phyloP scores from a whole-genome alignment of 2,888 invertebrate species.

The Ornithoptera alexandrae region DNA sequence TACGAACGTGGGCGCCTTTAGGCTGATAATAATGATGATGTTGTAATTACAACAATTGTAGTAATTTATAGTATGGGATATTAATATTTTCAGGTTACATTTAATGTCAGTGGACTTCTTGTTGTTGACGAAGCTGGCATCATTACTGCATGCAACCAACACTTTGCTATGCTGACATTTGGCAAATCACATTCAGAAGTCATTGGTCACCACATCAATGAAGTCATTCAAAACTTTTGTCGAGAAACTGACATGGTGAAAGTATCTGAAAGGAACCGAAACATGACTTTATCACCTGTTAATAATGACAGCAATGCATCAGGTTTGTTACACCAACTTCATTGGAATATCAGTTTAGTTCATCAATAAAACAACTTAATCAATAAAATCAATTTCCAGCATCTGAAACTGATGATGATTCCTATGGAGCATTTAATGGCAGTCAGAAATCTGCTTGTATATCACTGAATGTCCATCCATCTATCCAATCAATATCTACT shows the following conservation, averaged over 20 bases:
- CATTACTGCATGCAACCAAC: conserved; percentile 83
- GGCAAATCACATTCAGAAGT: conserved; percentile 82
- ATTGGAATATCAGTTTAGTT: background rate
- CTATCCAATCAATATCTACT: conserved; percentile 55
- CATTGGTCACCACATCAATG: conserved; percentile 77
- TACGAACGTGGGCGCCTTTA: too few relatives aligned
- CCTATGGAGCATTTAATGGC: conserved; percentile 71
- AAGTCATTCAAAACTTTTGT: conserved; percentile 82
- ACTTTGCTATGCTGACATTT: conserved; percentile 83
- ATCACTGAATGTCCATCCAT: conserved; percentile 70
- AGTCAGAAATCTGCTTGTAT: conserved; percentile 74
- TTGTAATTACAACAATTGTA: too few relatives aligned
- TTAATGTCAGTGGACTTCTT: conserved; percentile 83
- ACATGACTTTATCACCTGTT: conserved; percentile 78
- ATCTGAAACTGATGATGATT: conserved; percentile 75
- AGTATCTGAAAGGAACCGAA: conserved; percentile 62
- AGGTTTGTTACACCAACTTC: conserved; percentile 44
- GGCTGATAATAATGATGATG: too few relatives aligned
- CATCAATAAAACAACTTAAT: background rate
- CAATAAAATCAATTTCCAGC: conserved; percentile 40
- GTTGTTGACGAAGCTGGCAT: conserved; percentile 82
- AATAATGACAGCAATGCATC: conserved; percentile 75
- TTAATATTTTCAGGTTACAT: conserved; percentile 70
- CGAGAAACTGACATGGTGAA: conserved; percentile 76
- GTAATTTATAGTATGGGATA: background rate